These are phyloP conservation scores for Cheirogaleus medius DNA, from an alignment of 2,113 vertebrate genomes.

Conservation along the genomic window DNA sequence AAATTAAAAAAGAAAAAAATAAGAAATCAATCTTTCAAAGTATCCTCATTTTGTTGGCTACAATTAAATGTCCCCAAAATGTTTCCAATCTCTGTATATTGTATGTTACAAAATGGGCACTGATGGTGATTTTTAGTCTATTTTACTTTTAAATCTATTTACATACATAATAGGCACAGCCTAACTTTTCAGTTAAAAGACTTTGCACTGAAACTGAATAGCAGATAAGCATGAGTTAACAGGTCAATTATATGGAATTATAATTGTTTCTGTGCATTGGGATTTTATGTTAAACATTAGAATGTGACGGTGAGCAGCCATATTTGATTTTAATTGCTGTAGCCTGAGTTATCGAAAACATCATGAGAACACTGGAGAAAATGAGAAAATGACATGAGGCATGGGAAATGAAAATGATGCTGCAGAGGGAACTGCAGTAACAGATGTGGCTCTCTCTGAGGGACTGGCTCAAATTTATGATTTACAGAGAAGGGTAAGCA, in stretches of 20 bases:
- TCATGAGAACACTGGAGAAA: constrained; percentile 58
- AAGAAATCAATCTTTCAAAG: neutral
- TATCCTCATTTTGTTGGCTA: neutral
- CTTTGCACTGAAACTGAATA: constrained; percentile 37
- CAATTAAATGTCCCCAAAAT: neutral
- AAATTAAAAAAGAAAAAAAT: neutral
- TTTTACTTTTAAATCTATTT: constrained; percentile 44
- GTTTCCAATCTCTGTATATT: neutral
- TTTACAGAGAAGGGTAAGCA: constrained; percentile 31
- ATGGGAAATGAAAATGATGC: constrained; percentile 53
- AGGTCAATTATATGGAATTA: constrained; percentile 61
- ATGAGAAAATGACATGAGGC: constrained; percentile 63
- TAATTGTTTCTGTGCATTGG: constrained; percentile 66
- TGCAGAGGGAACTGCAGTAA: constrained; percentile 25
- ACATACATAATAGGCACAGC: constrained; percentile 20
- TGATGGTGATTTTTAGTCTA: neutral
- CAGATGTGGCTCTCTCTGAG: constrained; percentile 34
- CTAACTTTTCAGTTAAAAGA: constrained; percentile 37
- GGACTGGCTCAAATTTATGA: neutral
- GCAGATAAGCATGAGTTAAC: constrained; percentile 47
- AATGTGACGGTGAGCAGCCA: constrained; percentile 32
- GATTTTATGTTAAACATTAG: constrained; percentile 70
- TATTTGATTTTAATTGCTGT: constrained; percentile 66
- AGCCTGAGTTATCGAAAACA: constrained; percentile 64
- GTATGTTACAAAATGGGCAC: neutral